Evolutionary conservation across 2,888 invertebrate species (phyloP).

Genomic region (Caradrina clavipalpis): DNA sequence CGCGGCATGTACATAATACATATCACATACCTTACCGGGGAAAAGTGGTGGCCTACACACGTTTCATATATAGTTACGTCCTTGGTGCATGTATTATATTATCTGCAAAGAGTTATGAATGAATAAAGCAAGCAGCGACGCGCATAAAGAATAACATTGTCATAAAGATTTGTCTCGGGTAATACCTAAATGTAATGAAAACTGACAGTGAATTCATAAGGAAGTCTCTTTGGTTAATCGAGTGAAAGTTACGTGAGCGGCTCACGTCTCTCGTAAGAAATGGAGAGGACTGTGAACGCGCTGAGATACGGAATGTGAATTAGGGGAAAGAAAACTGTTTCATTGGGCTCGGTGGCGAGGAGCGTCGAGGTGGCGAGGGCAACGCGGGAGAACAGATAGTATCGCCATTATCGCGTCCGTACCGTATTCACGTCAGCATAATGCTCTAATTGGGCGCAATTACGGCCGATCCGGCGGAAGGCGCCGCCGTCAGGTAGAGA

Average conservation of each 20-base stretch:
- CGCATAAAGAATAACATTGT: conserved; percentile 73
- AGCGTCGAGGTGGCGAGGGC: conserved; percentile 60
- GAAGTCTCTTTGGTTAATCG: conserved; percentile 84
- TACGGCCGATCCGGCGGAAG: conserved; percentile 87
- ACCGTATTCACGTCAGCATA: conserved; percentile 90
- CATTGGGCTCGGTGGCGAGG: conserved; percentile 76
- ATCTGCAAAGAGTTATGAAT: conserved; percentile 70
- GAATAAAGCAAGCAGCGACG: conserved; percentile 67
- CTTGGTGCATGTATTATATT: conserved; percentile 59
- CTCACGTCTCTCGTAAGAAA: conserved; percentile 84
- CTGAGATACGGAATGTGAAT: conserved; percentile 85
- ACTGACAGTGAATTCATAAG: conserved; percentile 81
- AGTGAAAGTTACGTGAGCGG: conserved; percentile 86
- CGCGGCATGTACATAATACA: conserved; percentile 55
- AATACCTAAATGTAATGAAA: conserved; percentile 77
- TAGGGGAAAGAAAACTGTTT: conserved; percentile 81
- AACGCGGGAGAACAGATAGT: conserved; percentile 81
- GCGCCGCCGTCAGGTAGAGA: conserved; percentile 87
- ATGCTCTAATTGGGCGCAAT: conserved; percentile 90
- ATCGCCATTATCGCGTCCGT: conserved; percentile 88
- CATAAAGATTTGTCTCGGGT: conserved; percentile 76
- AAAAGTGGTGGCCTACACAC: conserved; percentile 36
- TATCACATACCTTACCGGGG: conserved; percentile 42
- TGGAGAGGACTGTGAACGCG: conserved; percentile 80
- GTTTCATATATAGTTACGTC: conserved; percentile 41